Conservation (phyloP, 2,888 invertebrate genomes). For the Tortrix viridana region DNA sequence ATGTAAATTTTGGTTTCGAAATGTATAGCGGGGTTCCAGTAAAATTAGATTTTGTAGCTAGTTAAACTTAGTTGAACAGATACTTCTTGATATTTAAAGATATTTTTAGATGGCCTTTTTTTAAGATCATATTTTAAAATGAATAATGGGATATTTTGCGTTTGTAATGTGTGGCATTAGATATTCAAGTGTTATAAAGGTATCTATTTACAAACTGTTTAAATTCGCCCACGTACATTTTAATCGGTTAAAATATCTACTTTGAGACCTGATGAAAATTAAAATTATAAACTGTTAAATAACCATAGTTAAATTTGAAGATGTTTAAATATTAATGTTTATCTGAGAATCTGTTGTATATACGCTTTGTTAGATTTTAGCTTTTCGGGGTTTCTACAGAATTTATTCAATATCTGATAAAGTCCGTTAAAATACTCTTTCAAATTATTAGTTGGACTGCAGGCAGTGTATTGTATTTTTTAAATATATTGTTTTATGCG, state of each 20-base stretch:
- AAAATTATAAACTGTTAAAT: constrained; percentile 25
- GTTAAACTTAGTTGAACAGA: too few species aligned
- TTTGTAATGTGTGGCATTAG: too few species aligned
- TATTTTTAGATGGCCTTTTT: too few species aligned
- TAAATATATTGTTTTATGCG: constrained; percentile 10
- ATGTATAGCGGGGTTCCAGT: too few species aligned
- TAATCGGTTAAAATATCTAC: constrained; percentile 16
- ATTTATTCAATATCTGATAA: constrained; percentile 4
- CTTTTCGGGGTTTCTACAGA: constrained; percentile 11
- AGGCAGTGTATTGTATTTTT: constrained; percentile 19
- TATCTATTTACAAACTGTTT: not conserved
- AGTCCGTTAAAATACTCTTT: not conserved
- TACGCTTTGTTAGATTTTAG: constrained; percentile 18
- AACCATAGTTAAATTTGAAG: constrained; percentile 22
- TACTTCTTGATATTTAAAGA: too few species aligned
- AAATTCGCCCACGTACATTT: constrained; percentile 1
- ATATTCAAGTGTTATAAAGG: not conserved
- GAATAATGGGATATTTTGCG: too few species aligned
- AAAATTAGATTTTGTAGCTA: too few species aligned
- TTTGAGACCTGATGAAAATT: constrained; percentile 21
- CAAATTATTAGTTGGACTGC: constrained; percentile 11
- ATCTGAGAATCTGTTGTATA: constrained; percentile 21
- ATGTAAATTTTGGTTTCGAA: too few species aligned
- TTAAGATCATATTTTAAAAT: too few species aligned
- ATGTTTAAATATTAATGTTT: constrained; percentile 13